Conservation (phyloP, 2,797 vertebrate genomes). For the Valencia hispanica region DNA sequence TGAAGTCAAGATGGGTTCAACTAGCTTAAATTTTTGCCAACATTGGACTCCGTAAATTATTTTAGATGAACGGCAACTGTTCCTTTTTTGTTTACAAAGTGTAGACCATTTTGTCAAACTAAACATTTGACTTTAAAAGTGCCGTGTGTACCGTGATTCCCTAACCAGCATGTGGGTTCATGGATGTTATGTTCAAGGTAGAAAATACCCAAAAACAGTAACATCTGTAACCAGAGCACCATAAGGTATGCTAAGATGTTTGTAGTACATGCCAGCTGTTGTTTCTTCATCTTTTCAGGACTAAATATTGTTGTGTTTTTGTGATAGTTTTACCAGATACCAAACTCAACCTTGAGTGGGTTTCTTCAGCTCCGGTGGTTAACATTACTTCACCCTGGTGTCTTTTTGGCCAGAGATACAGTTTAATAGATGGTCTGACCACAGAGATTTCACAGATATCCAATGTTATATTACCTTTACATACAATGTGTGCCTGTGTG, state of each 20-base stretch:
- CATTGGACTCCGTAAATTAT: not conserved
- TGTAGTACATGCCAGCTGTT: not conserved
- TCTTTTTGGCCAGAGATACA: slow-evolving; percentile 21
- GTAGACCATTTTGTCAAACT: not conserved
- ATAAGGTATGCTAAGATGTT: slow-evolving; percentile 3
- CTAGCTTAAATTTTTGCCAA: not conserved
- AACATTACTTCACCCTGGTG: slow-evolving; percentile 51
- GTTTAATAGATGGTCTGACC: slow-evolving; percentile 43
- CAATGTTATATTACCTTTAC: slow-evolving; percentile 27
- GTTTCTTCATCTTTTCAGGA: slow-evolving; percentile 7
- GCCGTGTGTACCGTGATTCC: not conserved
- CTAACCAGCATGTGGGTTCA: not conserved
- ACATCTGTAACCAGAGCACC: slow-evolving; percentile 23
- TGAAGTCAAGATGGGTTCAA: not conserved
- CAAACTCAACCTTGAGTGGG: slow-evolving; percentile 48
- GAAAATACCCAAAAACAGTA: slow-evolving; percentile 31
- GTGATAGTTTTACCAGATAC: slow-evolving; percentile 20
- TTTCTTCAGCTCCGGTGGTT: slow-evolving; percentile 50
- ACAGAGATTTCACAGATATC: slow-evolving; percentile 68
- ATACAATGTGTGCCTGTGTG: slow-evolving; percentile 12
- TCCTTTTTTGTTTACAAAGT: not conserved
- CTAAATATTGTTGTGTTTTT: slow-evolving; percentile 6
- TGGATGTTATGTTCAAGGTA: not conserved
- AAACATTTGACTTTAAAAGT: not conserved
- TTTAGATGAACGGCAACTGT: not conserved